phyloP scores from a whole-genome alignment of 1,140 invertebrate genomes.

The Hypsibius dujardini region DNA sequence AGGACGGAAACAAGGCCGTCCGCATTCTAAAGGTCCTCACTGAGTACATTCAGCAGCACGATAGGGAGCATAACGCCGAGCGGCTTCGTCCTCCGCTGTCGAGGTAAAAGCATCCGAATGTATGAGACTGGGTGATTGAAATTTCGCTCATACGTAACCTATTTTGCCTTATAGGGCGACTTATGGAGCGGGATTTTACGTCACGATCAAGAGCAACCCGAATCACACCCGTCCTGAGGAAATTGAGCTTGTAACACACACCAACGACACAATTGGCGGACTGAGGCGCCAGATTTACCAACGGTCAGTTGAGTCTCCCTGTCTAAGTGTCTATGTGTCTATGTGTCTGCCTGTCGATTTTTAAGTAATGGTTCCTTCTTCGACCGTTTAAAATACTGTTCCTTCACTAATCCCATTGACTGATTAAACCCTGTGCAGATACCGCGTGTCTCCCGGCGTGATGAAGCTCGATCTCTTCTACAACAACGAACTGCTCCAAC shows the following conservation, averaged over 20 bases:
- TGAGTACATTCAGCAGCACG: conserved; percentile 88
- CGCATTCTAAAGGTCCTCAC: conserved; percentile 79
- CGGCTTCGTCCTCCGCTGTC: conserved; percentile 68
- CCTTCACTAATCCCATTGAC: too few relatives aligned
- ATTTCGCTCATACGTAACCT: neutral
- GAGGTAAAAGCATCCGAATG: conserved; percentile 39
- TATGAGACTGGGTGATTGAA: neutral
- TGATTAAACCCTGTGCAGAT: too few relatives aligned
- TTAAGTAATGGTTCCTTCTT: too few relatives aligned
- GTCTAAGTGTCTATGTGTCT: too few relatives aligned
- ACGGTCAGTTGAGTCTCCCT: too few relatives aligned
- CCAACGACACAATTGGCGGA: conserved; percentile 72
- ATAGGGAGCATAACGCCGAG: conserved; percentile 72
- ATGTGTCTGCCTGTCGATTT: neutral
- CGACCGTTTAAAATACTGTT: too few relatives aligned
- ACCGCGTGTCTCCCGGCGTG: too few relatives aligned
- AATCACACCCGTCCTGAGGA: conserved; percentile 44
- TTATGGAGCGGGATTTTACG: neutral
- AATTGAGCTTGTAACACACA: conserved; percentile 76
- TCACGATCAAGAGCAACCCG: neutral
- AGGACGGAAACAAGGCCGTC: conserved; percentile 73
- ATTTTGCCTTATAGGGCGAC: neutral
- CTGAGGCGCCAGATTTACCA: conserved; percentile 54
- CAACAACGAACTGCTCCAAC: neutral
- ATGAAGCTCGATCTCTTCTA: neutral